A percentile compares a stretch with the other conserved stretches of the same genome.
Evolutionary conservation across 2,113 vertebrate genomes (phyloP).

Genomic region (Haemorhous mexicanus): DNA sequence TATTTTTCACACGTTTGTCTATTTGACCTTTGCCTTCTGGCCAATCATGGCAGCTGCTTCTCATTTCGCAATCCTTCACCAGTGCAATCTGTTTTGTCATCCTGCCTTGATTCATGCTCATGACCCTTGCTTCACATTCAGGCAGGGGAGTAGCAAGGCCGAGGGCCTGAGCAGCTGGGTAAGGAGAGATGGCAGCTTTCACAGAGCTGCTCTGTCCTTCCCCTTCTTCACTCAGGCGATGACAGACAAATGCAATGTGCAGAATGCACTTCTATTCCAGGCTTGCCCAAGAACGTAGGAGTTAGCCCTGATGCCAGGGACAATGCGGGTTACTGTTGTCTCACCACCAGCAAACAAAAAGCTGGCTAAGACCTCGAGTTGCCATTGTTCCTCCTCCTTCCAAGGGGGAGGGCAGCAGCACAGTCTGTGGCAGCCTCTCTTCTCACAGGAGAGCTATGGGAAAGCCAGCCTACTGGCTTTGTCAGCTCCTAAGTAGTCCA

Average conservation of each 20-base stretch:
- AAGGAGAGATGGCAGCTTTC: not conserved
- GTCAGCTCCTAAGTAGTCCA: not conserved
- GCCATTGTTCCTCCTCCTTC: not conserved
- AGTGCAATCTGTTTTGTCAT: not conserved
- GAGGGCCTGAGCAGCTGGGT: not conserved
- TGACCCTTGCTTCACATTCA: not conserved
- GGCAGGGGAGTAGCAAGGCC: not conserved
- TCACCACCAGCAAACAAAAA: not conserved
- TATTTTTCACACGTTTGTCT: not conserved
- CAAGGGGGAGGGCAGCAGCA: not conserved
- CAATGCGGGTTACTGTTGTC: conserved; percentile 11
- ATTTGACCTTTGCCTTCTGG: not conserved
- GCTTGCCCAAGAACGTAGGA: not conserved
- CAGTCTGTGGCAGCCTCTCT: not conserved
- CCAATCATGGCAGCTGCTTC: not conserved
- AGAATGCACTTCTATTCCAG: not conserved
- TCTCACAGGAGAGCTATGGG: not conserved
- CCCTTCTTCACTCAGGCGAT: rapidly evolving
- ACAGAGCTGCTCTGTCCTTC: not conserved
- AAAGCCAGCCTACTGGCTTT: not conserved
- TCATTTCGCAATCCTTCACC: not conserved
- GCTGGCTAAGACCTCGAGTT: not conserved
- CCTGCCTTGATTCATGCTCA: not conserved
- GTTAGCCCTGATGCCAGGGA: not conserved
- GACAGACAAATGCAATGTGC: not conserved